phyloP scores from a whole-genome alignment of 2,888 invertebrate genomes.

The Polietes domitor region DNA sequence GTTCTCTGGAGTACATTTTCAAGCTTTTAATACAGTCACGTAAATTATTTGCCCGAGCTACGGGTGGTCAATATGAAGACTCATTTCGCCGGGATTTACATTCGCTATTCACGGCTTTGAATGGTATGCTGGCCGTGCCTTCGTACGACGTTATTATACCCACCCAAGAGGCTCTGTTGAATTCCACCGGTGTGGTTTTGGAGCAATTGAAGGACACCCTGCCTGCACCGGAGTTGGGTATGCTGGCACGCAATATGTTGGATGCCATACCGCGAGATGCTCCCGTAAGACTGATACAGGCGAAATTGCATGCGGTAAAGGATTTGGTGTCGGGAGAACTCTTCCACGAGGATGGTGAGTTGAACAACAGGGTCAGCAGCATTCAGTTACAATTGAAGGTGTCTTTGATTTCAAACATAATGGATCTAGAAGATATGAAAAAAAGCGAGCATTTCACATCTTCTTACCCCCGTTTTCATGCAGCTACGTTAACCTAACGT shows the following conservation, averaged over 20 bases:
- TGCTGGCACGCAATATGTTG: slow-evolving; percentile 89
- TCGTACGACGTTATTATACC: slow-evolving; percentile 88
- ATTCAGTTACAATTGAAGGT: too few relatives aligned
- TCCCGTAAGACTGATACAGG: slow-evolving; percentile 87
- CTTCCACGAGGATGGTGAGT: slow-evolving; percentile 87
- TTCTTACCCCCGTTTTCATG: too few relatives aligned
- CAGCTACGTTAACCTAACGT: too few relatives aligned
- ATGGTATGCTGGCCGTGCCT: slow-evolving; percentile 87
- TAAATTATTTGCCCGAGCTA: slow-evolving; percentile 90
- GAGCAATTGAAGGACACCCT: slow-evolving; percentile 89
- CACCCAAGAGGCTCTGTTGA: slow-evolving; percentile 90
- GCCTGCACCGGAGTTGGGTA: slow-evolving; percentile 89
- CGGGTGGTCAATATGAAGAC: slow-evolving; percentile 94
- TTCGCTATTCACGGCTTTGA: slow-evolving; percentile 89
- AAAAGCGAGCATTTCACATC: too few relatives aligned
- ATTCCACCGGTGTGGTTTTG: slow-evolving; percentile 91
- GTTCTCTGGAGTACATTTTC: slow-evolving; percentile 95
- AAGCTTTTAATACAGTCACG: slow-evolving; percentile 95
- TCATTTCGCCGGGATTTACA: slow-evolving; percentile 91
- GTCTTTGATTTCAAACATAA: too few relatives aligned
- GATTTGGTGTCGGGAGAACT: slow-evolving; percentile 89
- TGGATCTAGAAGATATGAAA: too few relatives aligned
- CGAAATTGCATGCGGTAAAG: slow-evolving; percentile 91
- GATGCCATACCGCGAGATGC: slow-evolving; percentile 84
- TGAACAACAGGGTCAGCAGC: too few relatives aligned